Conservation (phyloP, 2,888 invertebrate genomes). For the Drosophila bunnanda region DNA sequence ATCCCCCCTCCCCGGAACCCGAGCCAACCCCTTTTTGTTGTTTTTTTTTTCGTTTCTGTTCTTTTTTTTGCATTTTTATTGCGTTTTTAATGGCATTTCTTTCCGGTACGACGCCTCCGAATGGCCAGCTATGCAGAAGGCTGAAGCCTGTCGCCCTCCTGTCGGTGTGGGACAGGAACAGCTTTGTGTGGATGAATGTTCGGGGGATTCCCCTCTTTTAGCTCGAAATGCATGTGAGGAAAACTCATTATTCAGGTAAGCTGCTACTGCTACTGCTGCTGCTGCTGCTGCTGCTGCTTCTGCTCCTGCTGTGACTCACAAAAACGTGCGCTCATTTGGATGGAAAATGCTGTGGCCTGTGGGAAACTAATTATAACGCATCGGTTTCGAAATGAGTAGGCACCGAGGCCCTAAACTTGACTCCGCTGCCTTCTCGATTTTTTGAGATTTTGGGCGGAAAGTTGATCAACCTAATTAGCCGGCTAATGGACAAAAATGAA, state of each 20-base stretch:
- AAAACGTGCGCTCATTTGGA: slow-evolving; percentile 66
- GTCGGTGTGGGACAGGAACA: slow-evolving; percentile 49
- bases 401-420: background rate
- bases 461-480: slow-evolving; percentile 68
- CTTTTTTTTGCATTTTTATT: slow-evolving; percentile 72
- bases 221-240: slow-evolving; percentile 21
- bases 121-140: slow-evolving; percentile 60
- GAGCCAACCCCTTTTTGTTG: slow-evolving; percentile 24
- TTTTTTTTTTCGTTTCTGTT: slow-evolving; percentile 49
- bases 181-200: slow-evolving; percentile 17
- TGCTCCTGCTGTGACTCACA: slow-evolving; percentile 7
- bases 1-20: slow-evolving; percentile 13
- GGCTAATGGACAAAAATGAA: slow-evolving; percentile 64
- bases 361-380: slow-evolving; percentile 64
- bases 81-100: slow-evolving; percentile 79
- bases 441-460: slow-evolving; percentile 36
- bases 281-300: slow-evolving; percentile 8
- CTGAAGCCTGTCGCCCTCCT: slow-evolving; percentile 65
- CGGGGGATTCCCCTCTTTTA: slow-evolving; percentile 9
- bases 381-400: slow-evolving; percentile 67
- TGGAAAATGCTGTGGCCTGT: slow-evolving; percentile 50
- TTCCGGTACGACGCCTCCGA: slow-evolving; percentile 76
- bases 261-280: slow-evolving; percentile 25
- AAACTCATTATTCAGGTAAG: slow-evolving; percentile 78
- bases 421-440: background rate